Percentiles rank a stretch among this genome's conserved stretches.
Conservation (phyloP, 2,888 invertebrate genomes). For the Resseliella maxima region DNA sequence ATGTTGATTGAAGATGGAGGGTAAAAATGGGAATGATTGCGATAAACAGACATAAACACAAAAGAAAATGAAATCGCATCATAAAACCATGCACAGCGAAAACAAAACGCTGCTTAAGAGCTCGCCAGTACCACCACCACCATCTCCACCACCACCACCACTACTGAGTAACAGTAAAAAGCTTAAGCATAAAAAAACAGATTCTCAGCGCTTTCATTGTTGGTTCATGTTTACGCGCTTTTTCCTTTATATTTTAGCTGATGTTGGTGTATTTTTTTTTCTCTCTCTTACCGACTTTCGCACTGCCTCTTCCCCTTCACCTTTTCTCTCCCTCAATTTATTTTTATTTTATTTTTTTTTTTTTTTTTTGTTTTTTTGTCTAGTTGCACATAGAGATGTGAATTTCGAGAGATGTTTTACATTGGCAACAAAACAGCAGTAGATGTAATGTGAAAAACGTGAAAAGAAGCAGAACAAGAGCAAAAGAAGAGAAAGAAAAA, state of each 20-base stretch:
- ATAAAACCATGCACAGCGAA: constrained; percentile 51
- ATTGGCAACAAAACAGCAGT: constrained; percentile 41
- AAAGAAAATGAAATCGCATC: constrained; percentile 55
- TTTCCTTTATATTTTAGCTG: neutral
- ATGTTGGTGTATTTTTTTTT: too few species aligned
- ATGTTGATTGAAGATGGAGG: constrained; percentile 3
- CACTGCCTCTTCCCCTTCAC: too few species aligned
- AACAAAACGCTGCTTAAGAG: constrained; percentile 49
- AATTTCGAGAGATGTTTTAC: constrained; percentile 11
- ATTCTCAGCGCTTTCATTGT: constrained; percentile 34
- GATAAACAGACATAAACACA: constrained; percentile 55
- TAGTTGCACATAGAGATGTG: constrained; percentile 25
- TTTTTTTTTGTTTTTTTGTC: neutral
- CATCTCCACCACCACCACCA: too few species aligned
- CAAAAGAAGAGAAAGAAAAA: neutral
- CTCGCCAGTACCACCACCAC: neutral
- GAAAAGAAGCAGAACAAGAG: neutral
- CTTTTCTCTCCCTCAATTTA: too few species aligned
- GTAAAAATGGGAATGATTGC: constrained; percentile 41
- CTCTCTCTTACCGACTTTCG: too few species aligned
- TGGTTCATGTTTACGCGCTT: constrained; percentile 43
- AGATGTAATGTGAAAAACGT: constrained; percentile 30
- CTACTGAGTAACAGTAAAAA: constrained; percentile 28
- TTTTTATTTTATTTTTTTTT: too few species aligned
- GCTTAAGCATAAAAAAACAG: constrained; percentile 50